Conservation (phyloP, 2,797 vertebrate genomes). For the Lycodopsis pacificus region DNA sequence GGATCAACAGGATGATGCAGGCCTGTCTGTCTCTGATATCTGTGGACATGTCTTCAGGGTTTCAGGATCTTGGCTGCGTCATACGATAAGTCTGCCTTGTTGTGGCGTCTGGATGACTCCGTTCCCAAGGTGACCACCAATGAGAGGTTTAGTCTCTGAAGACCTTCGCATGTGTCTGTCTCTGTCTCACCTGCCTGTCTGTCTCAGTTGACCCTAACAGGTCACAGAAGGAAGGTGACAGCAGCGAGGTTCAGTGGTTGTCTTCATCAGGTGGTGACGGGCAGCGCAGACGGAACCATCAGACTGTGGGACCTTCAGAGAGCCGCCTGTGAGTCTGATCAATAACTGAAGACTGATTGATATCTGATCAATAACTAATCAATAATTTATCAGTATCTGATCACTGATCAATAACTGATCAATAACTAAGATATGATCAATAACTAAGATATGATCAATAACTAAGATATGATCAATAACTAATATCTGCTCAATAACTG, state of each 20-base stretch:
- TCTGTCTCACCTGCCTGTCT: neutral
- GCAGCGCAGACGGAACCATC: slow-evolving; percentile 89
- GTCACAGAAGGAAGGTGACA: slow-evolving; percentile 91
- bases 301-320: slow-evolving; percentile 90
- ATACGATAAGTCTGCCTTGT: slow-evolving; percentile 87
- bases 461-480: neutral
- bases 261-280: slow-evolving; percentile 87
- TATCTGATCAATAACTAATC: neutral
- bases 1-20: too few species aligned
- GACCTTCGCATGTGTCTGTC: too few species aligned
- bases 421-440: neutral
- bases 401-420: slow-evolving; percentile 1
- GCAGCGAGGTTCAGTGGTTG: slow-evolving; percentile 87
- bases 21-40: neutral
- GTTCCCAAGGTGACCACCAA: slow-evolving; percentile 84
- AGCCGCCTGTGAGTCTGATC: slow-evolving; percentile 85
- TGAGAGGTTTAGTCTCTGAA: too few species aligned
- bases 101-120: slow-evolving; percentile 87
- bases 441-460: neutral
- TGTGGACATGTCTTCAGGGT: slow-evolving; percentile 74
- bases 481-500: neutral
- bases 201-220: slow-evolving; percentile 88
- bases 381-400: neutral
- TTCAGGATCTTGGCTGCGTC: slow-evolving; percentile 86
- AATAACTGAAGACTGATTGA: neutral